These are phyloP conservation scores for Rhamnusium bicolor DNA, from an alignment of 2,888 invertebrate genomes.

Conservation along the genomic window DNA sequence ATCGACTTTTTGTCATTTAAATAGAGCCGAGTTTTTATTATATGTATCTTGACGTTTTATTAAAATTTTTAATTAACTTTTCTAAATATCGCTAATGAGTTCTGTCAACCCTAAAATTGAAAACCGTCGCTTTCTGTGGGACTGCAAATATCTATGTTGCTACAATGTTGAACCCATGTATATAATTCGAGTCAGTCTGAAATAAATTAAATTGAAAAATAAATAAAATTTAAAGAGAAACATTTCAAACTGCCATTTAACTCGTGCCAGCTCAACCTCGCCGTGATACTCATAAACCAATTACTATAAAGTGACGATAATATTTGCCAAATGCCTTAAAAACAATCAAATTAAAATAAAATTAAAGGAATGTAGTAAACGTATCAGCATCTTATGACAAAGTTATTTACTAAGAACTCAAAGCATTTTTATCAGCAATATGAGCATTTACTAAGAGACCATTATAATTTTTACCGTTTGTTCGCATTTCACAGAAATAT, in stretches of 20 bases:
- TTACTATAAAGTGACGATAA: too few relatives aligned
- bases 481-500: too few relatives aligned
- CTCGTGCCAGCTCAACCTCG: too few relatives aligned
- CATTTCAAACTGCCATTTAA: neutral
- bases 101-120: conserved; percentile 27
- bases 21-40: conserved; percentile 1
- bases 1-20: neutral
- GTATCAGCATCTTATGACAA: too few relatives aligned
- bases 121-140: neutral
- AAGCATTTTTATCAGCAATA: too few relatives aligned
- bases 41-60: conserved; percentile 25
- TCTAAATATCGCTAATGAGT: conserved; percentile 27
- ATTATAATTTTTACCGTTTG: too few relatives aligned
- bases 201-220: neutral
- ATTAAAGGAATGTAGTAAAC: too few relatives aligned
- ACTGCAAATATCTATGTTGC: neutral
- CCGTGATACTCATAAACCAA: too few relatives aligned
- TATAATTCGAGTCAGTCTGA: neutral
- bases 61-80: conserved; percentile 25
- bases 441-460: too few relatives aligned
- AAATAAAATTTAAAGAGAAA: neutral
- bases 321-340: too few relatives aligned
- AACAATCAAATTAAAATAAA: too few relatives aligned
- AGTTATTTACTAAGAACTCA: too few relatives aligned
- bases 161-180: neutral